Evolutionary conservation across 2,113 vertebrate species (phyloP).

Genomic region (Sardina pilchardus): DNA sequence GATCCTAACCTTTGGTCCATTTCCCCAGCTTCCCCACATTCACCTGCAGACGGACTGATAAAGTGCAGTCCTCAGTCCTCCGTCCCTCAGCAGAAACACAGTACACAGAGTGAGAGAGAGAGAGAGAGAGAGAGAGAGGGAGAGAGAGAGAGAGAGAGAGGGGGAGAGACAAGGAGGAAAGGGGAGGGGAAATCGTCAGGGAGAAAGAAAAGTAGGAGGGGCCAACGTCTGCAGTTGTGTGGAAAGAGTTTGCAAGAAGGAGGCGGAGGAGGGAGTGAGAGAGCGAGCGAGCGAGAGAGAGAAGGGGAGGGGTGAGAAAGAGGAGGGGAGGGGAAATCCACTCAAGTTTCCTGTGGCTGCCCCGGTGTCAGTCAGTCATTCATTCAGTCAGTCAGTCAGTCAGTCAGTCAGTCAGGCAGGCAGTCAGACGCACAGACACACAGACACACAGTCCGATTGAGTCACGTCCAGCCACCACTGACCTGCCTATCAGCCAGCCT

Average conservation of each 20-base stretch:
- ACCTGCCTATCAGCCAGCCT: neutral
- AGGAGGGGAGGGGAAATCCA: slow-evolving; percentile 60
- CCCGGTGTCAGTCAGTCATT: slow-evolving; percentile 33
- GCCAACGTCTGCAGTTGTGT: slow-evolving; percentile 43
- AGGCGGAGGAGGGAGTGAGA: neutral
- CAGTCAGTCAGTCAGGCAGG: slow-evolving; percentile 39
- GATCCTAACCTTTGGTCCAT: slow-evolving; percentile 65
- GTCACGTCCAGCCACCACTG: neutral
- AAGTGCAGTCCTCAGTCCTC: slow-evolving; percentile 38
- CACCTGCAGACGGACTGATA: slow-evolving; percentile 72
- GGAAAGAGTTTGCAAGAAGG: slow-evolving; percentile 55
- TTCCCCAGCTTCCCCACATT: slow-evolving; percentile 71
- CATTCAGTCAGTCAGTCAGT: slow-evolving; percentile 26
- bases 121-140: slow-evolving; percentile 28
- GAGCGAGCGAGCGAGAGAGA: neutral
- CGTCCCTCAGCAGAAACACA: slow-evolving; percentile 44
- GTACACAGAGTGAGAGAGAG: slow-evolving; percentile 40
- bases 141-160: slow-evolving; percentile 41
- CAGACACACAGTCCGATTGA: neutral
- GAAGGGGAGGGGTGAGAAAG: neutral
- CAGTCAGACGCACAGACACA: neutral
- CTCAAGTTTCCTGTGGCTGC: slow-evolving; percentile 54
- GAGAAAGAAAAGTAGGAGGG: slow-evolving; percentile 40
- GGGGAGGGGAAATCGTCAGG: slow-evolving; percentile 36
- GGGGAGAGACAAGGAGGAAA: slow-evolving; percentile 34